Evolutionary conservation across 2,797 vertebrate genomes (phyloP), one percentile per base, ranked within the genome.

Genomic region (Eutrigla gurnardus): DNA sequence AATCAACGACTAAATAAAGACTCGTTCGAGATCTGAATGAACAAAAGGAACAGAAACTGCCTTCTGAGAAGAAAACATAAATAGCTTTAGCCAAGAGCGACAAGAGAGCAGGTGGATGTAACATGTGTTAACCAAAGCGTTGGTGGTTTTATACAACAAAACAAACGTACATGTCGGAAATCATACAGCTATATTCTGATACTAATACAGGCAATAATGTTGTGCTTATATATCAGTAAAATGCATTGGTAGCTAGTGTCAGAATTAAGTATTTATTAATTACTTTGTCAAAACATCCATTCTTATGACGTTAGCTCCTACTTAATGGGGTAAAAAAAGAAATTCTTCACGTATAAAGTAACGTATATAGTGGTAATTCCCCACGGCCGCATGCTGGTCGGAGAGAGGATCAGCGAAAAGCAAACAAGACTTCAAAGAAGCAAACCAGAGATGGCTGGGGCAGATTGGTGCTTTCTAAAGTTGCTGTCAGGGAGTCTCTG

Each of bases 401-500:
- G 71, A 83, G 71, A 83, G 71, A 86, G 63, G 64, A 86, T 78
- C 77, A 42, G 70, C 60, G 25, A 46, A 80, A 82, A 65, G 46
- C 74, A 85, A 90, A 84, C 77, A 81, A 76, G 59, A 82, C 84
- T 81, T 91, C 85, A 86, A 90, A 92, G 78, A 77, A 63, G 59
- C 47, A 42, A 80, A 83, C 80, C 77, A 81, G 80, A 89, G 89
- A 91, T 79, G 80, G 63, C 69, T 70, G 67, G 65, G 77, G 72
- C 73, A 86, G 86, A 91, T 83, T 75, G 86, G 18, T 25, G 82
- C 70, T 81, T 81, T 85, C 73, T 83, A 72, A 75, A 86, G 86
- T 74, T 74, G 66, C 76, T 84, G 82, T 88, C 84, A 70, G 71
- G 42, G 71, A 68, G 73, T 65, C 82, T 85, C 81, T 59, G 68